Base-by-base conservation (phyloP, 2,113 vertebrate species). In the Hiodon alosoides region DNA sequence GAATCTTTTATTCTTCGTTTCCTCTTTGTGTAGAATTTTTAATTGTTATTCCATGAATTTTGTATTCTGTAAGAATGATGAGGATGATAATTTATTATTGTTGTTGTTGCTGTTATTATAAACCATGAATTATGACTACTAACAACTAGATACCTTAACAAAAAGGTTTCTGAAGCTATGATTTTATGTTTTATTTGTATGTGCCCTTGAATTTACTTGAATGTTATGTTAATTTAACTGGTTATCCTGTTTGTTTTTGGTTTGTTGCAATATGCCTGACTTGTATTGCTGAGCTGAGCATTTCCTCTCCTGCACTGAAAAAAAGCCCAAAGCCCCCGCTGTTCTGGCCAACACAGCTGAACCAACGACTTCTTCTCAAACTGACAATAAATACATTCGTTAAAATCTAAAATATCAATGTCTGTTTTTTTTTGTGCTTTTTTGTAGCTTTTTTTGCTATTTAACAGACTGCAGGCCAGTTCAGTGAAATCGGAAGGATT, bases 301-400 rank as follows among this genome's bases (percentile, higher is more conserved):
- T 74, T 62, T 79, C 76, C 76, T 70, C 71, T 81, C 62, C 86
- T 85, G 88, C 86, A 85, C 88, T 89, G 83, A 81, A 31, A 31
- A 31, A 31, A 31, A 31, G 31, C 31, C 31, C 31, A 31, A 31
- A 31, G 31, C 69, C 83, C 86, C 88, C 87, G 83, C 81, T 88
- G 81, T 82, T 75, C 57, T 86, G 80, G 75, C 81, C 81, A 69
- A 79, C 78, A 81, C 78, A 77, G 80, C 81, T 82, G 81, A 85
- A 80, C 81, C 81, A 77, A 84, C 83, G 76, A 84, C 73, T 62
- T 69, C 81, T 78, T 84, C 80, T 79, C 62, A 72, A 81, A 81
- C 7, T 76, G 75, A 83, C 77, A 74, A 74, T 54, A 16, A 79
- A 77, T 79, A 81, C n/a, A 83, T 86, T 77, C 82, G 82, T 80